Evolutionary conservation across 2,888 invertebrate genomes (phyloP), one percentile per base, ranked within the genome.

Genomic region (Caenorhabditis zanzibari): DNA sequence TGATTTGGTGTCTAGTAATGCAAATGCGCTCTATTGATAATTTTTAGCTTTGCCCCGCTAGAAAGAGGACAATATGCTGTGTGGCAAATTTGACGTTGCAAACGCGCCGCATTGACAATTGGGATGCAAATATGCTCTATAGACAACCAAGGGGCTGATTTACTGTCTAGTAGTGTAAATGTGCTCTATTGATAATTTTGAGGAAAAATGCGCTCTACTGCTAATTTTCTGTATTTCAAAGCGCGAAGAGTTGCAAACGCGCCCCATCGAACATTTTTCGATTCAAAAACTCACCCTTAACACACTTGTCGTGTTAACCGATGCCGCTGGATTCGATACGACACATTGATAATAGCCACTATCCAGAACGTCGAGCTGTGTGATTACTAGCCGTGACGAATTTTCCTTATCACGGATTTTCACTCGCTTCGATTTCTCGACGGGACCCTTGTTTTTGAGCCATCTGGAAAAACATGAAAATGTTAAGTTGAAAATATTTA

Each of bases 261-360:
- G 58, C 32, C n/a, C 56, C 56, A 56, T n/a, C 16, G 32, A 19
- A 5, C 14, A 19, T 3, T 19, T 28, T 28, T 35, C n/a, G 1
- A n/a, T 35, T 19, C 32, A 32, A 32, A 32, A 38, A 86, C 88
- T 76, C 49, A 92, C 92, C 88, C 90, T 86, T 26, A 92, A 86
- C 32, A 92, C 88, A 66, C 90, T 86, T 22, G 92, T 92, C 41
- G 90, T 89, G 77, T 92, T 92, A 44, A 92, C 91, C 9, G 89
- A 88, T n/a, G 91, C 92, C 24, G 92, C 92, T 16, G 88, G 54
- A 63, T 92, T 92, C 59, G 85, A 72, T 32, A 89, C 92, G n/a
- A 90, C 86, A 83, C 92, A 92, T 69, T 90, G 90, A 82, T 92
- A 91, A 69, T 86, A 91, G 28, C 90, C 91, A 44, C 88, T 88